Conservation (phyloP, 2,888 invertebrate genomes). For the Horisme vitalbata region DNA sequence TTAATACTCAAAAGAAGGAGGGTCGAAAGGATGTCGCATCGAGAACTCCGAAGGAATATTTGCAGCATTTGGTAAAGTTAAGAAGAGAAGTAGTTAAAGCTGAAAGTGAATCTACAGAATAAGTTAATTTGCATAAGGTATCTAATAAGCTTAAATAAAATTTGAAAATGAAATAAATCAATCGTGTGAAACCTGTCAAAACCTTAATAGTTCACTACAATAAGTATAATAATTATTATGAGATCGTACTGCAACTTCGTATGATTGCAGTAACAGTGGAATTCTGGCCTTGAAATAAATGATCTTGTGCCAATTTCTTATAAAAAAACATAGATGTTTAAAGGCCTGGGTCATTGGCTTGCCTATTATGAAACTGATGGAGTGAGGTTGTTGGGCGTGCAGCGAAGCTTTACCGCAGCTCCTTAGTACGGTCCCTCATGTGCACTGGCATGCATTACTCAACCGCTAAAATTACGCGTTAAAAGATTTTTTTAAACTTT, state of each 20-base stretch:
- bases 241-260: too few species aligned
- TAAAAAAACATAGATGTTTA: slow-evolving; percentile 8
- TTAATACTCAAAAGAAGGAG: slow-evolving; percentile 36
- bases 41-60: slow-evolving; percentile 80
- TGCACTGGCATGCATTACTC: slow-evolving; percentile 15
- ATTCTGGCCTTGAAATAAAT: slow-evolving; percentile 5
- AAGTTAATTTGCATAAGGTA: neutral
- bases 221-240: too few species aligned
- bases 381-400: slow-evolving; percentile 6
- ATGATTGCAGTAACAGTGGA: neutral
- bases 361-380: slow-evolving; percentile 16
- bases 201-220: too few species aligned
- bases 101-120: slow-evolving; percentile 65
- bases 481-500: neutral
- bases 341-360: slow-evolving; percentile 16
- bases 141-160: too few species aligned
- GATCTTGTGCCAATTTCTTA: neutral
- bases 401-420: slow-evolving; percentile 8
- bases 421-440: slow-evolving; percentile 20
- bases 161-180: too few species aligned
- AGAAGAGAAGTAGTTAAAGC: slow-evolving; percentile 79
- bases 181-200: too few species aligned
- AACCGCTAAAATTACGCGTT: slow-evolving; percentile 8
- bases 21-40: slow-evolving; percentile 17
- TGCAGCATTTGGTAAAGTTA: slow-evolving; percentile 81